These are phyloP conservation scores for Drosophila yakuba DNA, from an alignment of 1,140 invertebrate genomes.

Conservation along the genomic window DNA sequence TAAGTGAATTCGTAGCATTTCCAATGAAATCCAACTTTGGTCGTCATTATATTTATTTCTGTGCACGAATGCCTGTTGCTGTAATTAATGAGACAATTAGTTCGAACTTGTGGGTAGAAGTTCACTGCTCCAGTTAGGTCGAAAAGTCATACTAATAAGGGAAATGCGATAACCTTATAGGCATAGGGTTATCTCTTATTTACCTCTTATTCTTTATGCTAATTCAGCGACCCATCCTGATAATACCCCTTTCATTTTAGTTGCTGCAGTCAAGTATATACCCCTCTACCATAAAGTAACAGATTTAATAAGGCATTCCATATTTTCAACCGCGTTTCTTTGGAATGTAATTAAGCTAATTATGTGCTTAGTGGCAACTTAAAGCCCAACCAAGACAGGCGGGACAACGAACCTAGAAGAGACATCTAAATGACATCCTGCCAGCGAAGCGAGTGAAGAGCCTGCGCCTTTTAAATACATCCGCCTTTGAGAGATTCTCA, in stretches of 20 bases:
- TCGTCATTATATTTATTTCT: not conserved
- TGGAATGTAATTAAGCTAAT: slow-evolving; percentile 4
- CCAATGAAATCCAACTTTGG: too few relatives aligned
- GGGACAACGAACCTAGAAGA: slow-evolving; percentile 26
- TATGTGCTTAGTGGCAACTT: not conserved
- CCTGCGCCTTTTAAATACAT: slow-evolving; percentile 32
- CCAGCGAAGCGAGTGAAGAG: slow-evolving; percentile 20
- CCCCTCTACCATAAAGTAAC: not conserved
- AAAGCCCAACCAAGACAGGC: not conserved
- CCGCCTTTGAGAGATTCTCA: slow-evolving; percentile 31
- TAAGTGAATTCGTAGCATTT: too few relatives aligned
- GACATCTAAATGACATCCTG: slow-evolving; percentile 23
- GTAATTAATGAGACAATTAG: slow-evolving; percentile 34
- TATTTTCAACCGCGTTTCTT: not conserved
- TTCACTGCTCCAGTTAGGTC: slow-evolving; percentile 17
- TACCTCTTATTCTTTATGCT: too few relatives aligned
- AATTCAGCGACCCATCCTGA: too few relatives aligned
- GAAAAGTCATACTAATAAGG: slow-evolving; percentile 19
- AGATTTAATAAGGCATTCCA: not conserved
- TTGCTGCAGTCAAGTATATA: not conserved
- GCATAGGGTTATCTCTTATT: not conserved
- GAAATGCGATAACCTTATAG: not conserved
- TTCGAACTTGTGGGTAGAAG: slow-evolving; percentile 20
- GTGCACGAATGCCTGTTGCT: slow-evolving; percentile 12
- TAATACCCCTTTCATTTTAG: not conserved